Evolutionary conservation across 2,888 invertebrate genomes (phyloP), one percentile per base, ranked within the genome.

Genomic region (Carterocephalus palaemon): DNA sequence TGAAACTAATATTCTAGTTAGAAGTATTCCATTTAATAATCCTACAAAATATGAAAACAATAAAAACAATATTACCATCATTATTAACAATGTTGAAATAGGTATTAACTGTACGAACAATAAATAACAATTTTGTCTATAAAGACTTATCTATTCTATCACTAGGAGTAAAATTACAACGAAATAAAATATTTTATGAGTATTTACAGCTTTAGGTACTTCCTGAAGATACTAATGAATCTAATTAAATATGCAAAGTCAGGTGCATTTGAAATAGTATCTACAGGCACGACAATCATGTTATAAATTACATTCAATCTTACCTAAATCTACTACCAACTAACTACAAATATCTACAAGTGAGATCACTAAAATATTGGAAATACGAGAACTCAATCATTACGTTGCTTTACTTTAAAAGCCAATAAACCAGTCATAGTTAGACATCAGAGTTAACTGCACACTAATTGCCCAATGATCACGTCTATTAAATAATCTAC

Each of bases 51-150:
- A 61, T 56, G 62, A 64, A 72, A 83, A 82, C 78, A 79, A 70
- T 64, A 48, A 56, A 64, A 81, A 81, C 76, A 75, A 73, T 82
- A 83, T 83, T 75, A 81, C 83, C 82, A 82, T 60, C 51, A 60
- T 64, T 67, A 48, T 61, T 63, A 76, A 74, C 66, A 68, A 65
- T 67, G 62, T 63, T 60, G 60, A 62, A 64, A 62, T 57, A 53
- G 15, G n/a, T n/a, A n/a, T 62, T 67, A 67, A 53, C 66, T 64
- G 63, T 61, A 65, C 55, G 61, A 73, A 76, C 64, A 80, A 81
- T 83, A 83, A 83, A 83, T 84, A 84, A 82, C 78, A 75, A 62
- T 67, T 60, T 60, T 61, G 7, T 20, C 9, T 20, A 36, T 15
- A 28, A 10, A 17, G n/a, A 23, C 17, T 28, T 7, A 34, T 15